Evolutionary conservation across 2,888 invertebrate genomes (phyloP).

Genomic region (Emmelina monodactyla): DNA sequence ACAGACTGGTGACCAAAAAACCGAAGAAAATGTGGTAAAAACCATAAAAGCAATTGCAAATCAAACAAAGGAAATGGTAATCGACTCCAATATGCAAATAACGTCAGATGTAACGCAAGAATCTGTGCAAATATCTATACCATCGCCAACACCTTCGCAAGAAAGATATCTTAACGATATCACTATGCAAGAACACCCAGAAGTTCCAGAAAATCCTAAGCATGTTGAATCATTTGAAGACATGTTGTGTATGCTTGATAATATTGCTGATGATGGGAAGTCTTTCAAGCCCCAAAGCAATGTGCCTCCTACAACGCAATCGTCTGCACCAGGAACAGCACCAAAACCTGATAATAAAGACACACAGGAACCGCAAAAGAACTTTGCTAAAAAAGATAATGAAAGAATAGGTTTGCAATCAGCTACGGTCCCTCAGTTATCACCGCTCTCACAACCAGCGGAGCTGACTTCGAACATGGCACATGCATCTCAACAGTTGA

Average conservation of each 20-base stretch:
- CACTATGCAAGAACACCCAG: constrained; percentile 65
- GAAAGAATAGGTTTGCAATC: constrained; percentile 47
- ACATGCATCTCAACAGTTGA: constrained; percentile 73
- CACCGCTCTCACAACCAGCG: constrained; percentile 75
- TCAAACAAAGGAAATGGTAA: constrained; percentile 64
- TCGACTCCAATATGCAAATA: constrained; percentile 63
- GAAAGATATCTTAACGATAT: constrained; percentile 71
- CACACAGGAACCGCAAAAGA: constrained; percentile 26
- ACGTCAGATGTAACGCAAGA: constrained; percentile 67
- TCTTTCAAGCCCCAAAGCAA: constrained; percentile 24
- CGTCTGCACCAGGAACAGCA: constrained; percentile 22
- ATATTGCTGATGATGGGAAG: constrained; percentile 60
- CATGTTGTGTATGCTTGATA: constrained; percentile 74
- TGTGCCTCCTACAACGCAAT: constrained; percentile 20
- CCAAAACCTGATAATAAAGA: constrained; percentile 32
- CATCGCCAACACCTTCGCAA: constrained; percentile 71
- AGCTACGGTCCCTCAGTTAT: constrained; percentile 71
- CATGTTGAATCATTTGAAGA: constrained; percentile 74
- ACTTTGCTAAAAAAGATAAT: constrained; percentile 37
- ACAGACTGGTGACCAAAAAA: constrained; percentile 24
- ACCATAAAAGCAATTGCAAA: constrained; percentile 64
- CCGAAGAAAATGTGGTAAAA: constrained; percentile 51
- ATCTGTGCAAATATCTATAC: constrained; percentile 72
- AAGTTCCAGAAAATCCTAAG: constrained; percentile 58
- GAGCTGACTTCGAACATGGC: constrained; percentile 76